Conservation (phyloP, 1,140 invertebrate species). For the Lepidurus apus region DNA sequence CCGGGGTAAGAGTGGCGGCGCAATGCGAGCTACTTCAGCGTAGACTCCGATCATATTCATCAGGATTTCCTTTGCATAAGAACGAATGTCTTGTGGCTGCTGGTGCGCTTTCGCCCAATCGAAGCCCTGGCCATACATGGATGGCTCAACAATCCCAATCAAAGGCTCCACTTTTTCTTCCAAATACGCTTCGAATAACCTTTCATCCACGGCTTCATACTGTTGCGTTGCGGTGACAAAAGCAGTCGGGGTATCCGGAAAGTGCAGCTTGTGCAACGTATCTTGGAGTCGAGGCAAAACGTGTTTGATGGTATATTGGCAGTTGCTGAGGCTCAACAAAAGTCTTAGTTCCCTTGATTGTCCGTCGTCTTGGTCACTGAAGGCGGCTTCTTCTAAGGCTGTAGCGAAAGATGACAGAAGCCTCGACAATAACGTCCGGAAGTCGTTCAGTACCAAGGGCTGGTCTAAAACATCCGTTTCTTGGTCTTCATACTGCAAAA, state of each 20-base stretch:
- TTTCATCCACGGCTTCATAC: conserved; percentile 28
- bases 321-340: conserved; percentile 82
- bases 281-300: conserved; percentile 65
- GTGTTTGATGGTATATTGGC: conserved; percentile 69
- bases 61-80: conserved; percentile 87
- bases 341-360: conserved; percentile 49
- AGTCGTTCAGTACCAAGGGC: conserved; percentile 56
- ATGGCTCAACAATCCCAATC: conserved; percentile 87
- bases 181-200: conserved; percentile 58
- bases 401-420: conserved; percentile 53
- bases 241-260: conserved; percentile 61
- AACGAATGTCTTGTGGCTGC: conserved; percentile 67
- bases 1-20: conserved; percentile 62
- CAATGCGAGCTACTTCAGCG: conserved; percentile 64
- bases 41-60: conserved; percentile 87
- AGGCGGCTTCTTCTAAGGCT: conserved; percentile 37
- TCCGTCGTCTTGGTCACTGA: conserved; percentile 37
- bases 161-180: conserved; percentile 89
- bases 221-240: conserved; percentile 50
- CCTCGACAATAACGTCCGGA: conserved; percentile 63
- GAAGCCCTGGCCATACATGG: conserved; percentile 86
- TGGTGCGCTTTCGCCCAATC: conserved; percentile 70
- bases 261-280: conserved; percentile 58
- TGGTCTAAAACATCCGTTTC: conserved; percentile 66
- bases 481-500: conserved; percentile 61